Evolutionary conservation across 1,140 invertebrate genomes (phyloP).

Genomic region (Papilio dardanus): DNA sequence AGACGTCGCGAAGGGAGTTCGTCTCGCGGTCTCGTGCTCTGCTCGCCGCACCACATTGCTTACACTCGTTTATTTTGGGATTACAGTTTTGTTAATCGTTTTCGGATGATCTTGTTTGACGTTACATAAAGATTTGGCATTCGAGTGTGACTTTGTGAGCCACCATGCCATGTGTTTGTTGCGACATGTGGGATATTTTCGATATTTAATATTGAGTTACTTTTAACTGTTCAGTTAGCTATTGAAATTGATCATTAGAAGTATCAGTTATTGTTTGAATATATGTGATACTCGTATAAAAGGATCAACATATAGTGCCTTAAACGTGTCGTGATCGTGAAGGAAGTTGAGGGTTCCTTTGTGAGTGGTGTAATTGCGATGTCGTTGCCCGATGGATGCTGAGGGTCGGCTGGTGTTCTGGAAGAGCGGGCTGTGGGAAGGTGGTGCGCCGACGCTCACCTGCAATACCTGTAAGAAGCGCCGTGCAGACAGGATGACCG

Average conservation of each 20-base stretch:
- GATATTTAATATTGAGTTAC: not conserved
- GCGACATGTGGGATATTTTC: not conserved
- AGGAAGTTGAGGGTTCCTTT: constrained; percentile 2
- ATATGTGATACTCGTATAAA: not conserved
- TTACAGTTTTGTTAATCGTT: constrained; percentile 62
- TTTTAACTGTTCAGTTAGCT: not conserved
- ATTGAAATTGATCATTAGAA: not conserved
- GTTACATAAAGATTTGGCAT: constrained; percentile 60
- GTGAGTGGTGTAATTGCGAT: constrained; percentile 45
- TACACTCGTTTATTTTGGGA: constrained; percentile 67
- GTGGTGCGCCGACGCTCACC: constrained; percentile 66
- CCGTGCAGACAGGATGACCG: constrained; percentile 68
- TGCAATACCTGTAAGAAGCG: constrained; percentile 75
- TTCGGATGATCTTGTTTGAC: constrained; percentile 54
- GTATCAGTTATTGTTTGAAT: not conserved
- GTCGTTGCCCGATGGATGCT: constrained; percentile 65
- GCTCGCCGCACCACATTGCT: constrained; percentile 47
- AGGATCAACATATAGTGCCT: not conserved
- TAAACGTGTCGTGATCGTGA: not conserved
- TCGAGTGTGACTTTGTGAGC: constrained; percentile 22
- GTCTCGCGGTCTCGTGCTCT: constrained; percentile 38
- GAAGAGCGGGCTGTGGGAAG: constrained; percentile 73
- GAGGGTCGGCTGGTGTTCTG: constrained; percentile 73
- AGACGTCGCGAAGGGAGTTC: constrained; percentile 52
- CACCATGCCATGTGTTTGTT: constrained; percentile 33